Evolutionary conservation across 2,797 vertebrate genomes (phyloP).

Genomic region (Strix occidentalis): DNA sequence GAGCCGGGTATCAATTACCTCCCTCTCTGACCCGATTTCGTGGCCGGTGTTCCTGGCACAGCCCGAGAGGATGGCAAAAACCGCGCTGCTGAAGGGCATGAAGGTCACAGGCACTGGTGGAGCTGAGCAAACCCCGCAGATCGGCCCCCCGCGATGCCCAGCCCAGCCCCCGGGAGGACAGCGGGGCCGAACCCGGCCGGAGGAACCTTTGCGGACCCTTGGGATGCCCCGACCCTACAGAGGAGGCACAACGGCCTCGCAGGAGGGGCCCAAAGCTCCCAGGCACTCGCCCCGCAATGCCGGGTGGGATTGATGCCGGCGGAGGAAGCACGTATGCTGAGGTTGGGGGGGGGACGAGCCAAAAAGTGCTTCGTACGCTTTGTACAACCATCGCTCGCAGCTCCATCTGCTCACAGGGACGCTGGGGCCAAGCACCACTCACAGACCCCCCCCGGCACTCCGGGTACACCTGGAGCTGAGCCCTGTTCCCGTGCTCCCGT

Average conservation of each 20-base stretch:
- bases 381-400: accelerated
- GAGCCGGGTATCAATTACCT: accelerated
- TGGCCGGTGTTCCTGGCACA: accelerated
- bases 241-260: background rate
- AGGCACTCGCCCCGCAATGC: accelerated
- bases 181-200: accelerated
- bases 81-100: accelerated
- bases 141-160: accelerated
- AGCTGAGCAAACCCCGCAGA: background rate
- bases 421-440: accelerated
- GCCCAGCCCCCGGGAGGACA: accelerated
- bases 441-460: accelerated
- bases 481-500: background rate
- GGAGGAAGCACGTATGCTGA: accelerated
- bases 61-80: background rate
- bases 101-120: background rate
- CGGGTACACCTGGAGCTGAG: accelerated
- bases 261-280: background rate
- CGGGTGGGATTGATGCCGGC: accelerated
- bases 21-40: background rate
- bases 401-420: background rate
- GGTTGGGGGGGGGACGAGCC: background rate
- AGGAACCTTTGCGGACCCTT: background rate
- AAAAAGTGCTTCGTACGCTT: accelerated
- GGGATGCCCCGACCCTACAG: accelerated